Percentiles rank a stretch among this genome's conserved stretches.
phyloP scores from a whole-genome alignment of 2,888 invertebrate genomes.

The Nycteola revayana region DNA sequence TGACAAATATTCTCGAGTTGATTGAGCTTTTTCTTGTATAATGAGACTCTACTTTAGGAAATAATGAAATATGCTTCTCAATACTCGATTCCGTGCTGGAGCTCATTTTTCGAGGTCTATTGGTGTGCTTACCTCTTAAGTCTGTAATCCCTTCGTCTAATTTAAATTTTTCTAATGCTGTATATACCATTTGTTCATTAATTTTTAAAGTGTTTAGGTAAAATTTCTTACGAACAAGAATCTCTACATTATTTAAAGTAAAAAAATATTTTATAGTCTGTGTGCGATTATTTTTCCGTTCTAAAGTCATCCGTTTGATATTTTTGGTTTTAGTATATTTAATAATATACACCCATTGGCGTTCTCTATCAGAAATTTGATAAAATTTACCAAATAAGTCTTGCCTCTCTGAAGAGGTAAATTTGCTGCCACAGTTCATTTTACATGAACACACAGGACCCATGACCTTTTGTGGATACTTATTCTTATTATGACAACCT shows the following conservation, averaged over 20 bases:
- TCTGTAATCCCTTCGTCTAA: constrained; percentile 3
- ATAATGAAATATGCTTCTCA: constrained; percentile 3
- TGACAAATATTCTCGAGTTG: constrained; percentile 13
- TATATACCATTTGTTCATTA: constrained; percentile 8
- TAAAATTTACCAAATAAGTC: constrained; percentile 13
- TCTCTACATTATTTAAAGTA: neutral
- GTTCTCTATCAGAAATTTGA: constrained; percentile 15
- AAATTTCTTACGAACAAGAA: constrained; percentile 11
- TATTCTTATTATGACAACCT: constrained; percentile 8
- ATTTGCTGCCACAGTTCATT: constrained; percentile 9
- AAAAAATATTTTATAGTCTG: constrained; percentile 18
- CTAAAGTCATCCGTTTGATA: constrained; percentile 14
- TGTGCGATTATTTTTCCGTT: constrained; percentile 12
- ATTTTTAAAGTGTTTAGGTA: constrained; percentile 16
- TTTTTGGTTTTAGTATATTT: constrained; percentile 3
- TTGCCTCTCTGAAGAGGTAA: constrained; percentile 7
- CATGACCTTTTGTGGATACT: constrained; percentile 8
- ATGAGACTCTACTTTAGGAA: constrained; percentile 14
- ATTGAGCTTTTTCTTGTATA: constrained; percentile 11
- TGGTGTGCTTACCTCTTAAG: constrained; percentile 12
- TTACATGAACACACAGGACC: constrained; percentile 10
- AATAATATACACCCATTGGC: constrained; percentile 17
- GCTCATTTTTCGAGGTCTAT: constrained; percentile 11
- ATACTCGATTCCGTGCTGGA: constrained; percentile 2
- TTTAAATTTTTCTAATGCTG: constrained; percentile 10